Conservation (phyloP, 2,888 invertebrate genomes). For the Pteria penguin region DNA sequence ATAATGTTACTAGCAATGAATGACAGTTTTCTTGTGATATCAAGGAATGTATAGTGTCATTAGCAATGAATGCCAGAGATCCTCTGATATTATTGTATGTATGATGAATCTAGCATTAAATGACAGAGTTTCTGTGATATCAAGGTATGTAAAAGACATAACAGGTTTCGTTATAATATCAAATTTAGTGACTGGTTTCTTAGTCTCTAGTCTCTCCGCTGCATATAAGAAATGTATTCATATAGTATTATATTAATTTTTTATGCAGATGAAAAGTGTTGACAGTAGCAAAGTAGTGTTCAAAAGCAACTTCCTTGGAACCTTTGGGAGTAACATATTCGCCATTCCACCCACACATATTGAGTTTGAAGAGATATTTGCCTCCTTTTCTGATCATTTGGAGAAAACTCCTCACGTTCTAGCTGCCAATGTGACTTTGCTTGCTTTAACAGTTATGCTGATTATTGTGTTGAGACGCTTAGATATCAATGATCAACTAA, state of each 20-base stretch:
- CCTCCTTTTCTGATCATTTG: conserved; percentile 50
- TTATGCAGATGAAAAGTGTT: background rate
- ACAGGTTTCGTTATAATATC: too few species aligned
- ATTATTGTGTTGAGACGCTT: background rate
- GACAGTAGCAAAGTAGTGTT: conserved; percentile 30
- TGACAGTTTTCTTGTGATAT: too few species aligned
- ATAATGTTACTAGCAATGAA: too few species aligned
- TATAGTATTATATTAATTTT: background rate
- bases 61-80: too few species aligned
- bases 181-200: too few species aligned
- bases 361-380: conserved; percentile 63
- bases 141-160: too few species aligned
- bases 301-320: conserved; percentile 66
- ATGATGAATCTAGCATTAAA: too few species aligned
- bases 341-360: conserved; percentile 60
- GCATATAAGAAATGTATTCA: background rate
- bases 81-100: too few species aligned
- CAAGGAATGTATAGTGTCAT: too few species aligned
- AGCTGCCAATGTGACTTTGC: conserved; percentile 4
- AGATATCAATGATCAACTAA: conserved; percentile 11
- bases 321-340: conserved; percentile 59
- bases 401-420: conserved; percentile 58
- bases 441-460: background rate
- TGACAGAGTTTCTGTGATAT: too few species aligned
- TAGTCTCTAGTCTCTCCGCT: too few species aligned